Conservation (phyloP, 2,797 vertebrate species). For the Cirrhinus mrigala region DNA sequence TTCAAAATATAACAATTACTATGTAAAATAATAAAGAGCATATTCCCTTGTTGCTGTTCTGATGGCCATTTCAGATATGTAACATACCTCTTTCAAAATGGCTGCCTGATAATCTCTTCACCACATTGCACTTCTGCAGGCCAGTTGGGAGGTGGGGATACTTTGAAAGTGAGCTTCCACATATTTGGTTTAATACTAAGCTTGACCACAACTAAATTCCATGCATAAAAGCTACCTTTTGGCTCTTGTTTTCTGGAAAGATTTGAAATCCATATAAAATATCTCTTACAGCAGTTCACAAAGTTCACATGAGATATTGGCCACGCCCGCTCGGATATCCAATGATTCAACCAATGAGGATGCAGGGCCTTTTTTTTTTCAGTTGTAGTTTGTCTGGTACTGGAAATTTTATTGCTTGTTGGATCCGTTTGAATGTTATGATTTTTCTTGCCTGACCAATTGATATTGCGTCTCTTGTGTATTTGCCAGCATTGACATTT, state of each 20-base stretch:
- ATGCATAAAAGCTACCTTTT: neutral
- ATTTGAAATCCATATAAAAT: conserved; percentile 5
- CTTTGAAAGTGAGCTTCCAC: conserved; percentile 18
- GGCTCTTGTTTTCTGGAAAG: neutral
- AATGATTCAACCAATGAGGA: conserved; percentile 6
- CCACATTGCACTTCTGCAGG: conserved; percentile 35
- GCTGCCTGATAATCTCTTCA: conserved; percentile 50
- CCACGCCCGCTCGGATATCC: conserved; percentile 12
- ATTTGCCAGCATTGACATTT: neutral
- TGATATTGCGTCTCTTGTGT: neutral
- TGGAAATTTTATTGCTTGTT: neutral
- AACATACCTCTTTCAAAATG: conserved; percentile 39
- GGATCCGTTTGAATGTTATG: neutral
- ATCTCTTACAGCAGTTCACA: conserved; percentile 9
- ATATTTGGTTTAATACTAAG: conserved; percentile 26
- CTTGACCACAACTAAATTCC: conserved; percentile 26
- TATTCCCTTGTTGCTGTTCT: conserved; percentile 1
- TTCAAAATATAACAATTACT: neutral
- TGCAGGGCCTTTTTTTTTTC: neutral
- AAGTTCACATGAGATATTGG: conserved; percentile 13
- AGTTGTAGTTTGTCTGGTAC: neutral
- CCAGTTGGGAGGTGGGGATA: conserved; percentile 2
- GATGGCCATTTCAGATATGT: conserved; percentile 29
- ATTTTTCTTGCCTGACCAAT: neutral
- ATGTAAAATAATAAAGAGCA: neutral